These are phyloP conservation scores for Rhyzopertha dominica DNA, from an alignment of 1,140 invertebrate genomes.

Conservation along the genomic window DNA sequence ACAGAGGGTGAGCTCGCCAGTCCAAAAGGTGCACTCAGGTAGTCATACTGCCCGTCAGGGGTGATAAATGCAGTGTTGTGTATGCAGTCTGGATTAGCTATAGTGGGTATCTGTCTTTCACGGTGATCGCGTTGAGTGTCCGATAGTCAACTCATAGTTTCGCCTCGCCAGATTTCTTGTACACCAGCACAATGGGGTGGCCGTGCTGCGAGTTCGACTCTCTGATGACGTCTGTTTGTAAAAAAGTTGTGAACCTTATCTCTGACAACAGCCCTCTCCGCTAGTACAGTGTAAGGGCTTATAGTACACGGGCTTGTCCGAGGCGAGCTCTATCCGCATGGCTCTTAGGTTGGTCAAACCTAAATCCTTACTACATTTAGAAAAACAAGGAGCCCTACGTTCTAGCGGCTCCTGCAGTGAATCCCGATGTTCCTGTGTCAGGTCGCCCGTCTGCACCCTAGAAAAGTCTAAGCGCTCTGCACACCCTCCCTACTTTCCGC, in stretches of 20 bases:
- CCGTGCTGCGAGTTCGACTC: constrained; percentile 20
- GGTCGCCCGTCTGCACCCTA: no score
- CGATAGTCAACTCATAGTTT: constrained; percentile 44
- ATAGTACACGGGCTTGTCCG: constrained; percentile 14
- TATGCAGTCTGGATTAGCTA: constrained; percentile 20
- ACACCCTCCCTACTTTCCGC: no score
- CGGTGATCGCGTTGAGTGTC: constrained; percentile 46
- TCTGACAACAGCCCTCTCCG: constrained; percentile 15
- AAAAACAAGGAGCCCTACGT: no score
- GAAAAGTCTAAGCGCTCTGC: no score
- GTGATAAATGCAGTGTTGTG: constrained; percentile 11
- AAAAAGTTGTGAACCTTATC: constrained; percentile 21
- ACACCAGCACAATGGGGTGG: constrained; percentile 26
- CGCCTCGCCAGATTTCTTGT: constrained; percentile 27
- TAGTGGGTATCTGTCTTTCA: constrained; percentile 47
- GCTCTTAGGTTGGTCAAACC: constrained; percentile 23
- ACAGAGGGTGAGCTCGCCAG: no score
- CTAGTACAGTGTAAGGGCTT: constrained; percentile 17
- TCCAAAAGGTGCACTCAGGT: no score
- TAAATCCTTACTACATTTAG: constrained; percentile 19
- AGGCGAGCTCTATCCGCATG: constrained; percentile 29
- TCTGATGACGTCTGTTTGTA: constrained; percentile 26
- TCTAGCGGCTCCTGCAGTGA: no score
- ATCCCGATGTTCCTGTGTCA: no score
- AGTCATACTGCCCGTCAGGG: no score